Conservation (phyloP, 1,140 invertebrate genomes). For the Zophobas atratus region DNA sequence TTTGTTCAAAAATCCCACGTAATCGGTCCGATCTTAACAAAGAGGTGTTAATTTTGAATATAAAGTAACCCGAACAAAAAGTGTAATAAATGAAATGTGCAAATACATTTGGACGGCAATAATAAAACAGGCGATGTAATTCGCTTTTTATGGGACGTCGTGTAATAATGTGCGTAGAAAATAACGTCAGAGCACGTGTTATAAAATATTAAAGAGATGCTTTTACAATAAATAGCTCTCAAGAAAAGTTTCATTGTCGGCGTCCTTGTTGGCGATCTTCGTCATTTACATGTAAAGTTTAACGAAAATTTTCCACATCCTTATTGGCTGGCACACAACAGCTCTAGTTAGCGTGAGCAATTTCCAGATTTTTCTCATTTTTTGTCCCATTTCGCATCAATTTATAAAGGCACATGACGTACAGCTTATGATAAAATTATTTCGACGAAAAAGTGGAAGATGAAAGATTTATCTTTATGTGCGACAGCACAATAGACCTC, state of each 20-base stretch:
- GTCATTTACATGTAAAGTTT: neutral
- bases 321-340: neutral
- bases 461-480: conserved; percentile 28
- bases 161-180: neutral
- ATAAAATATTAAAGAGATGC: neutral
- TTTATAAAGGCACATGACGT: neutral
- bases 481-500: neutral
- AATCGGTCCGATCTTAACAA: no score
- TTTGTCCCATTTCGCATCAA: neutral
- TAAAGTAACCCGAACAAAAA: no score
- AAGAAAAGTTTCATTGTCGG: neutral
- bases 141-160: neutral
- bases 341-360: neutral
- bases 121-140: neutral
- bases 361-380: neutral
- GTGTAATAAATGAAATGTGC: no score
- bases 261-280: neutral
- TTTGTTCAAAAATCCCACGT: no score
- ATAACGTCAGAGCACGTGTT: neutral
- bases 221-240: neutral
- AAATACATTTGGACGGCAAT: neutral
- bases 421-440: conserved; percentile 2
- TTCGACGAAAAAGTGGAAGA: neutral
- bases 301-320: neutral
- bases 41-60: no score